Base-by-base conservation (phyloP, 2,888 invertebrate genomes). In the Bimastos eiseni region DNA sequence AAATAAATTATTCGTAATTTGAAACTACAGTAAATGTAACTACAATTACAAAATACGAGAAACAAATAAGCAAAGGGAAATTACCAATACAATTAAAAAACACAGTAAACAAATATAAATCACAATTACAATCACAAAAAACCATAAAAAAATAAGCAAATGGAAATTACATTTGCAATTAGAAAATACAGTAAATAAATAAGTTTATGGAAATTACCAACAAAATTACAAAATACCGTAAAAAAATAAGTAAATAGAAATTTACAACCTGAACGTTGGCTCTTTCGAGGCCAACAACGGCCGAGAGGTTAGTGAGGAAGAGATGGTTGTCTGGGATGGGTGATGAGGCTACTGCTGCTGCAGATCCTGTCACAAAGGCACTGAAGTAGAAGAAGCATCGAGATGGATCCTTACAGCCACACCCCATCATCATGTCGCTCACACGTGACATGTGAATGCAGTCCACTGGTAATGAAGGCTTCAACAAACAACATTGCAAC, bases 321-420 rank as follows among this genome's bases (percentile, higher is more conserved):
- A 90, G 38, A 33, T 83, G 41, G 90, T 84, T 90, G 34, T 90
- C 90, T 2, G 83, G 36, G 84, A 90, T 33, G n/a, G 70, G 70
- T 70, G 70, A 0, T 36, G 24, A 2, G 30, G 34, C 30, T 15
- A 30, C 4, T 36, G 34, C 11, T 70, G 34, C 37, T 4, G 30
- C 13, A 11, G 83, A 24, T 30, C 37, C 21, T 33, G 38, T 36
- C 37, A 84, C 30, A 90, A n/a, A 38, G 2, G 21, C 84, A 0
- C 11, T n/a, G 37, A 90, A 83, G 38, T 83, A 36, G 38, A 90
- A 41, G 38, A 90, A 90, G 83, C 90, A 90, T 30, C 30, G 83
- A 2, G 36, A 41, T 30, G 90, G 83, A 30, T 70, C 17, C 5
- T 21, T 36, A 84, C 90, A 90, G 38, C 41, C 24, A 19, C 90